Evolutionary conservation across 2,113 vertebrate species (phyloP).

Genomic region (Austrofundulus limnaeus): DNA sequence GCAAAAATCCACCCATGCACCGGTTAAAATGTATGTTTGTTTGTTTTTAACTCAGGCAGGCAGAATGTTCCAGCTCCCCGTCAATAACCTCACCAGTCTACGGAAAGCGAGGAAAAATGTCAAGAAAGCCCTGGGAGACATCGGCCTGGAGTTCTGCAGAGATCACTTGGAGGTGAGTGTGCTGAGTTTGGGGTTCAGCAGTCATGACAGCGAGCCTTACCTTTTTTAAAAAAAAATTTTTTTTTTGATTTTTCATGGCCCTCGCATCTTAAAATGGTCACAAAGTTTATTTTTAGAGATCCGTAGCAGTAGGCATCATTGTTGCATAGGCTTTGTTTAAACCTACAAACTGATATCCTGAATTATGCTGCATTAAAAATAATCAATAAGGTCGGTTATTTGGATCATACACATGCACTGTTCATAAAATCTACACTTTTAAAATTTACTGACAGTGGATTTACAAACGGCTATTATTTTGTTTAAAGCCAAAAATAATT

Average conservation of each 20-base stretch:
- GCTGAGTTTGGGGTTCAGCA: neutral
- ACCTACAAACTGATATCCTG: slow-evolving; percentile 1
- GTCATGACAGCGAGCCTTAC: neutral
- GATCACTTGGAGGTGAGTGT: slow-evolving; percentile 93
- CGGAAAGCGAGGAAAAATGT: slow-evolving; percentile 99
- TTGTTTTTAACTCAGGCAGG: slow-evolving; percentile 74
- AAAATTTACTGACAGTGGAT: no score
- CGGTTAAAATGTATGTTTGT: neutral
- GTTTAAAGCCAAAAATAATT: no score
- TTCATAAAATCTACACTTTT: no score
- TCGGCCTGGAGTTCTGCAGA: slow-evolving; percentile 98
- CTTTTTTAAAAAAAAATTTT: neutral
- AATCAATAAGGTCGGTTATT: no score
- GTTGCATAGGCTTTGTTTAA: neutral
- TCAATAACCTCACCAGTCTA: slow-evolving; percentile 99
- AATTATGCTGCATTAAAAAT: neutral
- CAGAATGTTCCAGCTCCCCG: slow-evolving; percentile 99
- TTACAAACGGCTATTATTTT: no score
- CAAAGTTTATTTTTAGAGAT: no score
- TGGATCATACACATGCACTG: no score
- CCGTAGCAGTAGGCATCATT: neutral
- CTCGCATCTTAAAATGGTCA: neutral
- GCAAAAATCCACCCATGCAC: neutral
- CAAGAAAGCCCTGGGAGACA: slow-evolving; percentile 98
- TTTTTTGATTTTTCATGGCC: neutral